Evolutionary conservation across 1,140 invertebrate species (phyloP).

Genomic region (Drosophila sechellia): DNA sequence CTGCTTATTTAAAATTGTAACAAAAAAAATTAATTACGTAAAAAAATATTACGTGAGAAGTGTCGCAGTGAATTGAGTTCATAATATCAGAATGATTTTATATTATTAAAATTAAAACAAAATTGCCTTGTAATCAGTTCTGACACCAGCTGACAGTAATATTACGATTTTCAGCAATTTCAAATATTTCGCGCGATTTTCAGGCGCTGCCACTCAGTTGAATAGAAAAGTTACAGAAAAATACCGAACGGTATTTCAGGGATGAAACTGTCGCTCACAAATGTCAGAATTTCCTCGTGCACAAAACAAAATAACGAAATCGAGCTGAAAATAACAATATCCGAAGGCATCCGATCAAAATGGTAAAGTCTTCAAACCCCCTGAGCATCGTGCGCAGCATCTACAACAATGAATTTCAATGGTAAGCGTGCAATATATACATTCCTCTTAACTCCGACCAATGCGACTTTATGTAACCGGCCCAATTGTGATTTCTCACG

Average conservation of each 20-base stretch:
- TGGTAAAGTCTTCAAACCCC: conserved; percentile 73
- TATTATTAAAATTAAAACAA: too few species aligned
- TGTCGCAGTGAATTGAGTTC: too few species aligned
- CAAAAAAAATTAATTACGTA: too few species aligned
- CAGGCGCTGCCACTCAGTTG: not conserved
- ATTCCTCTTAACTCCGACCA: too few species aligned
- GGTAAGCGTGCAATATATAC: conserved; percentile 71
- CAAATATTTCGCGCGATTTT: too few species aligned
- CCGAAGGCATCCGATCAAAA: conserved; percentile 41
- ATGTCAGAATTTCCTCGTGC: conserved; percentile 27
- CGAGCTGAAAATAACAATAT: conserved; percentile 7
- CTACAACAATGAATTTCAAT: conserved; percentile 86
- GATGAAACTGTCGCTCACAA: not conserved
- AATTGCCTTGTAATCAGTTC: too few species aligned
- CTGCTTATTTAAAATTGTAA: too few species aligned
- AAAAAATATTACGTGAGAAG: too few species aligned
- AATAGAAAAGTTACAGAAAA: not conserved
- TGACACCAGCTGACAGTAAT: too few species aligned
- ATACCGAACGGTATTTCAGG: conserved; percentile 6
- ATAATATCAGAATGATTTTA: too few species aligned
- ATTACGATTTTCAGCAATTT: too few species aligned
- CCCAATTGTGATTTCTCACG: conserved; percentile 14
- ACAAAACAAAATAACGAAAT: conserved; percentile 3
- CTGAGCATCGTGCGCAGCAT: conserved; percentile 83
- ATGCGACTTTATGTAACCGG: conserved; percentile 43